These are phyloP conservation scores for Plectrocnemia conspersa DNA, from an alignment of 1,140 invertebrate genomes.

Conservation along the genomic window DNA sequence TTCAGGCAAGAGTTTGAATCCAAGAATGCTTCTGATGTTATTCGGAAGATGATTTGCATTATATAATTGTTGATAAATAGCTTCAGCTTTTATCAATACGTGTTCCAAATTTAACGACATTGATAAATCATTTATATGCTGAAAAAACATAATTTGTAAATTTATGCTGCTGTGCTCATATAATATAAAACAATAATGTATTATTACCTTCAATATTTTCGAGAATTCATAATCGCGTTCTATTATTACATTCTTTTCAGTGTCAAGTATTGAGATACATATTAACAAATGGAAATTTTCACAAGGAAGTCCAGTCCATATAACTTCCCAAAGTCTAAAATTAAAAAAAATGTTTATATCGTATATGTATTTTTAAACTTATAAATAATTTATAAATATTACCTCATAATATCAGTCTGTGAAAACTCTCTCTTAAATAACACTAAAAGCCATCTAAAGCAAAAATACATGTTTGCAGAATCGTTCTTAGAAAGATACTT, in stretches of 20 bases:
- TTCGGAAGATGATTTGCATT: slow-evolving; percentile 64
- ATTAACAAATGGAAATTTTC: slow-evolving; percentile 91
- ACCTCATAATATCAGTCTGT: slow-evolving; percentile 66
- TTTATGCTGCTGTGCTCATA: slow-evolving; percentile 1
- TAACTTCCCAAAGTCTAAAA: slow-evolving; percentile 68
- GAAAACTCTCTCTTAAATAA: slow-evolving; percentile 80
- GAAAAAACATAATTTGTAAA: slow-evolving; percentile 41
- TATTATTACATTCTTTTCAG: slow-evolving; percentile 80
- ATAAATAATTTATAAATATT: neutral
- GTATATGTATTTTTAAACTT: neutral
- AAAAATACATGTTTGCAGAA: slow-evolving; percentile 98
- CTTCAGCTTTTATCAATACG: slow-evolving; percentile 79
- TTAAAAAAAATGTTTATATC: slow-evolving; percentile 11
- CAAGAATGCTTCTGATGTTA: slow-evolving; percentile 63
- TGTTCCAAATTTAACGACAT: slow-evolving; percentile 75
- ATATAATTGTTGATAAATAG: slow-evolving; percentile 80
- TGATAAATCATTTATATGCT: slow-evolving; percentile 92
- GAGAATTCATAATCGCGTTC: slow-evolving; percentile 90
- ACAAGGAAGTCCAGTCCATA: slow-evolving; percentile 90
- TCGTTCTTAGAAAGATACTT: slow-evolving; percentile 86
- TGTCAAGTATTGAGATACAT: slow-evolving; percentile 85
- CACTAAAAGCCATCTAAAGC: slow-evolving; percentile 88
- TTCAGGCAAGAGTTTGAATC: no score
- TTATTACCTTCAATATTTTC: slow-evolving; percentile 86
- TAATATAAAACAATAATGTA: slow-evolving; percentile 11